phyloP scores from a whole-genome alignment of 2,797 vertebrate genomes.

The Sebastes hubbsi region DNA sequence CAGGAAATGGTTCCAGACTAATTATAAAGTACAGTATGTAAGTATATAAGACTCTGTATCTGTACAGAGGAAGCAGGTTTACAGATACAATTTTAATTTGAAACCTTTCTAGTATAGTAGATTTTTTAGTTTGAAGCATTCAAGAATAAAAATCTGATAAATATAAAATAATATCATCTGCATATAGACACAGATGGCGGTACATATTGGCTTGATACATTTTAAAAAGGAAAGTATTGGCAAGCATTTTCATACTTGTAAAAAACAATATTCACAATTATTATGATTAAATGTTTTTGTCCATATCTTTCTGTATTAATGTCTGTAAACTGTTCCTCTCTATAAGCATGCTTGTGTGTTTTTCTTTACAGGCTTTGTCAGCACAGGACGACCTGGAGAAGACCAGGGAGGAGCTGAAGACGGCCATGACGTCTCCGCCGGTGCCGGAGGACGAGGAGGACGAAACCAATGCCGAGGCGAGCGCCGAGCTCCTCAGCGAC shows the following conservation, averaged over 20 bases:
- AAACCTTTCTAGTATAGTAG: no score
- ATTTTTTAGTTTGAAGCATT: background rate
- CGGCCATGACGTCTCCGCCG: constrained; percentile 87
- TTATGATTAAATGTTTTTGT: no score
- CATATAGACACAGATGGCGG: background rate
- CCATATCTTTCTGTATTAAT: background rate
- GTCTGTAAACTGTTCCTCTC: background rate
- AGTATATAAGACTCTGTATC: no score
- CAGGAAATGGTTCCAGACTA: background rate
- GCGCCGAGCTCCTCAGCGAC: constrained; percentile 90
- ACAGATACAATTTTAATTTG: no score
- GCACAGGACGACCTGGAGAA: constrained; percentile 97
- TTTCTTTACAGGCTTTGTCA: constrained; percentile 86
- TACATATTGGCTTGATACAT: no score
- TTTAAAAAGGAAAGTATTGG: no score
- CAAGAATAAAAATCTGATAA: background rate
- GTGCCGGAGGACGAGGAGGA: constrained; percentile 91
- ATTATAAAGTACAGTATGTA: background rate
- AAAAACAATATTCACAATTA: no score
- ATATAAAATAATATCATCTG: background rate
- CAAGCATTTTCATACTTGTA: no score
- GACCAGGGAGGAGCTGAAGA: constrained; percentile 96
- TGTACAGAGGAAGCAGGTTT: no score
- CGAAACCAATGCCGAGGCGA: constrained; percentile 89
- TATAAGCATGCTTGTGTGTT: rapidly evolving